phyloP scores from a whole-genome alignment of 2,113 vertebrate genomes.

The Danio rerio region GRCz12tu NC_133197.1:21186001-21186500 shows the following conservation, averaged over 20 bases:
- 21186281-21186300: constrained; percentile 13
- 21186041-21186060: too few species aligned
- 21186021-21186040: too few species aligned
- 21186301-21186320: constrained; percentile 85
- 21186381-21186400: neutral
- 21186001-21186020: too few species aligned
- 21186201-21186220: constrained; percentile 82
- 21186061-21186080: too few species aligned
- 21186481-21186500: too few species aligned
- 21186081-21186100: too few species aligned
- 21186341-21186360: constrained; percentile 83
- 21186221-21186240: constrained; percentile 32
- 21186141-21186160: constrained; percentile 74
- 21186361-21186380: constrained; percentile 57
- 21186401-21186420: neutral
- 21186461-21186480: neutral
- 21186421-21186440: neutral
- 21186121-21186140: neutral
- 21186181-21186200: constrained; percentile 89
- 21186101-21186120: neutral
- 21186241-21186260: constrained; percentile 26
- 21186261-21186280: constrained; percentile 41
- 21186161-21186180: constrained; percentile 89
- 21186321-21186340: constrained; percentile 83
- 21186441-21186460: neutral